phyloP scores from a whole-genome alignment of 2,888 invertebrate species.

The Agriotes lineatus region DNA sequence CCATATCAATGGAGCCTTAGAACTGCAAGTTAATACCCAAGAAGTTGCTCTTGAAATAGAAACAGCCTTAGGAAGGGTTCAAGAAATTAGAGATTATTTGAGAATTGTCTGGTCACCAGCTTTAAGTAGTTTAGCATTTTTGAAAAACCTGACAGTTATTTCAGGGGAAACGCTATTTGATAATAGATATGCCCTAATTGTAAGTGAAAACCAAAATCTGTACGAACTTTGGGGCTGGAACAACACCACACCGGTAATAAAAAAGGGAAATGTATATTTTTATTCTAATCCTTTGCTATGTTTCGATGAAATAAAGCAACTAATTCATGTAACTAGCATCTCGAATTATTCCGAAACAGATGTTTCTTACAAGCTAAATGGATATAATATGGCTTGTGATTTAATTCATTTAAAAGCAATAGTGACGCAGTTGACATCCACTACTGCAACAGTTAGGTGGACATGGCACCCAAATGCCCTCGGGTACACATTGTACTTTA shows the following conservation, averaged over 20 bases:
- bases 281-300: slow-evolving; percentile 87
- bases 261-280: slow-evolving; percentile 78
- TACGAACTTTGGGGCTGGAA: slow-evolving; percentile 74
- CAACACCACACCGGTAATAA: slow-evolving; percentile 70
- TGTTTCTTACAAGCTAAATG: slow-evolving; percentile 75
- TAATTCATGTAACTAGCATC: slow-evolving; percentile 68
- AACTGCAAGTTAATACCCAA: slow-evolving; percentile 69
- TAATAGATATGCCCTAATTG: slow-evolving; percentile 72
- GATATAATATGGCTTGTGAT: slow-evolving; percentile 77
- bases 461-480: slow-evolving; percentile 54
- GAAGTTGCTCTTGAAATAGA: slow-evolving; percentile 69
- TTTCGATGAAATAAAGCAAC: slow-evolving; percentile 73
- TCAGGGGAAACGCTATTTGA: slow-evolving; percentile 71
- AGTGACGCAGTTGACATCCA: slow-evolving; percentile 61
- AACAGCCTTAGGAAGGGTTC: slow-evolving; percentile 75
- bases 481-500: slow-evolving; percentile 77
- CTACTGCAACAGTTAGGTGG: slow-evolving; percentile 65
- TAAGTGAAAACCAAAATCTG: slow-evolving; percentile 83
- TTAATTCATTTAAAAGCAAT: slow-evolving; percentile 66
- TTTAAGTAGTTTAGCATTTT: slow-evolving; percentile 80
- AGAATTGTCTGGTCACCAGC: slow-evolving; percentile 78
- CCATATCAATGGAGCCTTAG: slow-evolving; percentile 81
- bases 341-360: slow-evolving; percentile 67
- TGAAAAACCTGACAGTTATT: slow-evolving; percentile 78
- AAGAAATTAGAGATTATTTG: slow-evolving; percentile 80